Evolutionary conservation across 2,797 vertebrate species (phyloP), one percentile per base, ranked within the genome.

Genomic region (Hemitrygon akajei): DNA sequence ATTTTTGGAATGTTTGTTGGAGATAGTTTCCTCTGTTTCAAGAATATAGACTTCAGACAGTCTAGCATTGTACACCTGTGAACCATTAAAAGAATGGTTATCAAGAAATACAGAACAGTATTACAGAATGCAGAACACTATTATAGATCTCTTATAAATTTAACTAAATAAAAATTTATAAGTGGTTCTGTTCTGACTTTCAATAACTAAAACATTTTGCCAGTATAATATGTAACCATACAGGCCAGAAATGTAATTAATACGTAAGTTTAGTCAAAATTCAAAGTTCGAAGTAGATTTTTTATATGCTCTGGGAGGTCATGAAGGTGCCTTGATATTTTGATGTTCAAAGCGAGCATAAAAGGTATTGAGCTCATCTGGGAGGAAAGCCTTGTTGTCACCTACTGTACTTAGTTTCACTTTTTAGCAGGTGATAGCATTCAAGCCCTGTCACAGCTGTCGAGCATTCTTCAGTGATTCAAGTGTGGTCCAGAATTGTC

Each of bases 31-130:
- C 25, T 86, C 27, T 30, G 47, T 60, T 60, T 86, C 56, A 60
- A 86, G 11, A 86, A 30, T 86, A 27, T 58, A 86, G 47, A 86
- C 80, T 82, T 86, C 82, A 86, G 82, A 86, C 82, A 30, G n/a
- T 60, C 56, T 56, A 58, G 25, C 25, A 11, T 56, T 84, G 47
- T 84, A 84, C 47, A 84, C 81, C 81, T 58, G 56, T 60, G 47
- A 86, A 25, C 56, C 82, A 86, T 86, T 84, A 58, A 84, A 56
- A 34, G 40, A 58, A 22, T 84, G 3, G 25, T 84, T 84, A 84
- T 84, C 47, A 60, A 86, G 11, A 86, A 60, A 56, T 30, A 56
- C 47, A 47, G 47, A 47, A 47, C 47, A 30, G 9, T 6, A 30
- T 30, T 86, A 60, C 4, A 4, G 56, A 84, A 86, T 60, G 30